Evolutionary conservation across 2,113 vertebrate genomes (phyloP), one percentile per base, ranked within the genome.

Genomic region (Catagonus wagneri): DNA sequence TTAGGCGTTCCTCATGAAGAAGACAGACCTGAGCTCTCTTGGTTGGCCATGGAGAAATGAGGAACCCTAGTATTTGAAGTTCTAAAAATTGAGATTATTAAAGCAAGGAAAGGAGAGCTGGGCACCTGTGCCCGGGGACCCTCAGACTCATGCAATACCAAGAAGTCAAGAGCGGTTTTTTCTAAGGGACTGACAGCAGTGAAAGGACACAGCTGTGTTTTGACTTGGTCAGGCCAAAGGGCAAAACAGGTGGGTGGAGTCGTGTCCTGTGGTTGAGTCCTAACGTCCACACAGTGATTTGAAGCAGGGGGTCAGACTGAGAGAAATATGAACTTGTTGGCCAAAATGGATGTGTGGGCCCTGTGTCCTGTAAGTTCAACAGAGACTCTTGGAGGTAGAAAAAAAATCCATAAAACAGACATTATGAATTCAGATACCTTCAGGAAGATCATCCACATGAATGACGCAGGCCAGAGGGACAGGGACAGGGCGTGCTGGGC

Each of bases 401-500:
- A 80, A 80, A 80, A 92, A 89, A 71, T 36, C 92, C 23, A 6
- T 32, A 19, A 90, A 71, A 89, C 39, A 66, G 65, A 95, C 75
- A 60, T 74, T 58, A 58, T 3, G 5, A 20, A 79, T 83, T 74
- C 8, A 60, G 2, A 69, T 69, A 36, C 61, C 66, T 88, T 92
- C 15, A 36, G 68, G 44, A 91, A 89, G 29, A 0, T 83, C 56
- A 78, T 54, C 50, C 52, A 86, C 74, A 32, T 81, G 32, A 93
- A 86, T 10, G 14, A 68, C 85, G 19, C 17, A 60, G 29, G 19
- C 39, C 56, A 27, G 54, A 8, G 34, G 44, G 54, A 52, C 23
- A 36, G 1, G 56, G 44, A 54, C 7, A 39, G 15, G 66, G 14
- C 72, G 32, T 22, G 17, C 16, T 11, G 23, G 63, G 11, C 27